A percentile compares a stretch with the other conserved stretches of the same genome.
Conservation (phyloP, 2,888 invertebrate genomes). For the Epiblema foenella region DNA sequence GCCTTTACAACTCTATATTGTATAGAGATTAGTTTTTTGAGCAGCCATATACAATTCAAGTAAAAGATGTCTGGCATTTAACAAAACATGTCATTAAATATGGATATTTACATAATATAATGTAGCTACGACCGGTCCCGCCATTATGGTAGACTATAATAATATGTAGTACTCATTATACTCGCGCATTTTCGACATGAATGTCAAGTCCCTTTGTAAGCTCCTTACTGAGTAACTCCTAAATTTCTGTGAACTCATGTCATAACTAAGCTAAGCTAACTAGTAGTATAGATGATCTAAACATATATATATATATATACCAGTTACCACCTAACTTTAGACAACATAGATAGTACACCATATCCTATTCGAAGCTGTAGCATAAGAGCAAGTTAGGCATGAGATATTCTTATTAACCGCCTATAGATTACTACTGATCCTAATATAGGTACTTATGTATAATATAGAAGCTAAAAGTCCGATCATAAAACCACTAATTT, state of each 20-base stretch:
- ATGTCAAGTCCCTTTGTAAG: not conserved
- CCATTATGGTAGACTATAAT: not conserved
- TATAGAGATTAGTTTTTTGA: constrained; percentile 24
- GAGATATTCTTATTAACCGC: no score
- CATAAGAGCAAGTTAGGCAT: no score
- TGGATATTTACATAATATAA: constrained; percentile 14
- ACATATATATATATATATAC: no score
- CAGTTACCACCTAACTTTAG: no score
- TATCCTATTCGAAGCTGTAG: no score
- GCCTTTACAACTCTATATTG: constrained; percentile 48
- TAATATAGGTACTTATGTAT: no score
- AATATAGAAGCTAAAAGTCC: not conserved
- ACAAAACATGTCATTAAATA: constrained; percentile 27
- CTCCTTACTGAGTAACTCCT: not conserved
- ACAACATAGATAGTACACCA: no score
- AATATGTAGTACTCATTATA: not conserved
- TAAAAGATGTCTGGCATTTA: constrained; percentile 23
- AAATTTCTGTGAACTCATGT: constrained; percentile 3
- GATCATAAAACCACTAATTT: constrained; percentile 11
- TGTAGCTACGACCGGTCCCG: not conserved
- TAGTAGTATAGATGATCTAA: no score
- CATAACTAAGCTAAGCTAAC: no score
- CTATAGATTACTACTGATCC: no score
- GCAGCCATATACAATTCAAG: constrained; percentile 16
- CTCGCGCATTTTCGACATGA: not conserved